Base-by-base conservation (phyloP, 1,140 invertebrate species). In the Samia ricini region DNA sequence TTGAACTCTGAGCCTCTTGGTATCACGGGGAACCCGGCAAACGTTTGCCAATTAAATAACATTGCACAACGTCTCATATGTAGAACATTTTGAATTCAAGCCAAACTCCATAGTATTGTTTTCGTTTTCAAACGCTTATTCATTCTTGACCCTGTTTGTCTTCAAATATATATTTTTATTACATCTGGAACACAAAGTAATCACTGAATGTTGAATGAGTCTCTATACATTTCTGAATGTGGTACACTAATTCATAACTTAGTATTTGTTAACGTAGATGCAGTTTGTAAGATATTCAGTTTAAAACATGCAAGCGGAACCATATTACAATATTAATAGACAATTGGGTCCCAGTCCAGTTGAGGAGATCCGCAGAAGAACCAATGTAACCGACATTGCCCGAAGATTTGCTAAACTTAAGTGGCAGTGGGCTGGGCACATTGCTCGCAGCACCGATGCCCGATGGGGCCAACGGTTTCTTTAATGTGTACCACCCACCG, bases 1-100 rank as follows among this genome's bases (percentile, higher is more conserved):
- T 52, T 75, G 74, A 81, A 69, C 72, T 62, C 56, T 54, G 61
- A 52, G 55, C 54, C 60, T 60, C 42, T 51, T 48, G 59, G 20
- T 56, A 63, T 60, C 59, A 61, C 57, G 63, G 63, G 66, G 65
- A 71, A 64, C 49, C 66, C 64, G 61, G 58, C 58, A 66, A 63
- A 65, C 55, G 50, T 36, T 56, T 63, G 62, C 64, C 62, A 68
- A 74, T 68, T 66, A 66, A 66, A 65, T 57, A 42, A 52, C 54
- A 60, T 64, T 65, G 63, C 60, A 65, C 19, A 18, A 36, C n/a
- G 63, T 60, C 49, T 50, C 42, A 52, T 61, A 52, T 61, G 52
- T 36, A 64, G 19, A 33, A 24, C 15, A 60, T 58, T 64, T 64
- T 68, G 66, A 64, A 36, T 26, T 42, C 21, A 61, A 61, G 61